Evolutionary conservation across 2,888 invertebrate genomes (phyloP).

Genomic region (Hemaris fuciformis): DNA sequence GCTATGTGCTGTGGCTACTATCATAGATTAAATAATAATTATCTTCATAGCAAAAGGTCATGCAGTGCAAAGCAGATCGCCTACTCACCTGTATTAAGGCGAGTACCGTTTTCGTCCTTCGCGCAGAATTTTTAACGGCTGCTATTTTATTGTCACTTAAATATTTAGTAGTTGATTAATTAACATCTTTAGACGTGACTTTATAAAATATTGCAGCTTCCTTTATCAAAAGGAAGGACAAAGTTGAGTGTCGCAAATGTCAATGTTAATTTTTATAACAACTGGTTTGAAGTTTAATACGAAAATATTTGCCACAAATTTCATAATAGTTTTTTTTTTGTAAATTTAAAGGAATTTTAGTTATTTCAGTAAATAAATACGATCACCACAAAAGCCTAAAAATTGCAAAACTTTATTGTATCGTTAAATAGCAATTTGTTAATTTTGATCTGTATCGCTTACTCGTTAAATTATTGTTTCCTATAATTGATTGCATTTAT

Average conservation of each 20-base stretch:
- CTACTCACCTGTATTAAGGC: constrained; percentile 22
- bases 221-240: not conserved
- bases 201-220: not conserved
- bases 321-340: not conserved
- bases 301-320: not conserved
- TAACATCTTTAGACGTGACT: not conserved
- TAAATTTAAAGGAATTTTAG: not conserved
- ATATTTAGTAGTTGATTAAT: not conserved
- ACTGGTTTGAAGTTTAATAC: not conserved
- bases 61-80: constrained; percentile 44
- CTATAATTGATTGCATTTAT: not conserved
- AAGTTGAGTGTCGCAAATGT: not conserved
- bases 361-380: not conserved
- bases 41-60: constrained; percentile 47
- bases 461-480: not conserved
- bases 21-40: constrained; percentile 59
- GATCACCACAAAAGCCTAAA: not conserved
- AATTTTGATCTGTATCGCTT: not conserved
- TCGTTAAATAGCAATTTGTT: not conserved
- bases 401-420: constrained; percentile 4
- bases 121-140: not conserved
- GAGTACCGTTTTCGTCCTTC: not conserved
- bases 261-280: not conserved
- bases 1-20: constrained; percentile 43
- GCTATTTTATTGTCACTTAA: not conserved